Percentiles rank a stretch among this genome's conserved stretches.
phyloP scores from a whole-genome alignment of 2,113 vertebrate species.

The Crotalus horridus region DNA sequence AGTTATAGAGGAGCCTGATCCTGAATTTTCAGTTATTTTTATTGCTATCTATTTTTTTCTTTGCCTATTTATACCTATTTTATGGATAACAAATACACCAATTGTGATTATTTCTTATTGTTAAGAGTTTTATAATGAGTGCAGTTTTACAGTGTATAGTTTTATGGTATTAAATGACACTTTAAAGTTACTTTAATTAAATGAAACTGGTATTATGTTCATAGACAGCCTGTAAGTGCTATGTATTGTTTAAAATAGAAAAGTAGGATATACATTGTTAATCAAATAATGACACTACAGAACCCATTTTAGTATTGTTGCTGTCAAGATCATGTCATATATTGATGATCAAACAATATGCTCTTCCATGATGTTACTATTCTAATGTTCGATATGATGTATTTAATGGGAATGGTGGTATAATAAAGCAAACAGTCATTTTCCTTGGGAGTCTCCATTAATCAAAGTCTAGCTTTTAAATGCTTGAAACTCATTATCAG shows the following conservation, averaged over 20 bases:
- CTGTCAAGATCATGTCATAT: neutral
- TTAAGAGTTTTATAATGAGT: neutral
- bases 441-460: neutral
- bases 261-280: neutral
- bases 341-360: neutral
- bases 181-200: neutral
- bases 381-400: neutral
- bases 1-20: neutral
- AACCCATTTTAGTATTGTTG: neutral
- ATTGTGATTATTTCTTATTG: neutral
- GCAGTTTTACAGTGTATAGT: neutral
- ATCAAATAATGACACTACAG: neutral
- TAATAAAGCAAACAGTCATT: neutral
- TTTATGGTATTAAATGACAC: neutral
- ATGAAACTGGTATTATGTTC: neutral
- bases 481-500: neutral
- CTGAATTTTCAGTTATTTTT: neutral
- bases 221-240: neutral
- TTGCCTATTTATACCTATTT: neutral
- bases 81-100: neutral
- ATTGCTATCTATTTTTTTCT: neutral
- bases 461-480: neutral
- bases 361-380: neutral
- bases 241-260: neutral
- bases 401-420: neutral